These are phyloP conservation scores for Syngnathus typhle DNA, from an alignment of 2,113 vertebrate genomes.

Conservation along the genomic window DNA sequence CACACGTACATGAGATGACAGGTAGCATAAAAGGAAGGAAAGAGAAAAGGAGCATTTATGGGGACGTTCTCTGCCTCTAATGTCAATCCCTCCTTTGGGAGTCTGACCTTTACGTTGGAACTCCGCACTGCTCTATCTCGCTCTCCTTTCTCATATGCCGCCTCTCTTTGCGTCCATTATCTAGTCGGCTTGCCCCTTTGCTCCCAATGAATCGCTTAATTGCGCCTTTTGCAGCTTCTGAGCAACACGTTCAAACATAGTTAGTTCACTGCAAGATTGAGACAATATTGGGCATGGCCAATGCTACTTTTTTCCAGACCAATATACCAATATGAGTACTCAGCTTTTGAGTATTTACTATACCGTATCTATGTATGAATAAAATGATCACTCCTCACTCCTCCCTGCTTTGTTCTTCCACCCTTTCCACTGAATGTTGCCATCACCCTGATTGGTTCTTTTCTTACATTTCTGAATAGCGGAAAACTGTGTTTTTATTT, in stretches of 20 bases:
- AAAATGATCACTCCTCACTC: neutral
- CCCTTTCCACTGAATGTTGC: constrained; percentile 15
- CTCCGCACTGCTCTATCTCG: constrained; percentile 25
- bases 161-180: constrained; percentile 45
- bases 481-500: neutral
- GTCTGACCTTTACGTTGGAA: constrained; percentile 65
- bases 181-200: constrained; percentile 41
- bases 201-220: constrained; percentile 33
- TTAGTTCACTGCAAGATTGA: constrained; percentile 4
- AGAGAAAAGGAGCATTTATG: constrained; percentile 47
- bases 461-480: constrained; percentile 13
- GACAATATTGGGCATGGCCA: neutral
- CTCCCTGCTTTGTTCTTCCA: neutral
- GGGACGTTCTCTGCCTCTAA: constrained; percentile 61
- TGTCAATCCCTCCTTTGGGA: constrained; percentile 64
- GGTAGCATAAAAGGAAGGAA: constrained; percentile 23
- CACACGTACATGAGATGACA: neutral
- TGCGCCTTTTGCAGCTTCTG: constrained; percentile 34
- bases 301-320: neutral
- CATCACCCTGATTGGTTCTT: constrained; percentile 40
- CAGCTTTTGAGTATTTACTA: no score
- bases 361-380: neutral
- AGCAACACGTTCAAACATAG: constrained; percentile 7
- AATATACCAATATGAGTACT: no score
- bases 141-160: constrained; percentile 7